Percentiles rank a stretch among this genome's conserved stretches.
Evolutionary conservation across 2,797 vertebrate genomes (phyloP).

Genomic region (Cryptoprocta ferox): DNA sequence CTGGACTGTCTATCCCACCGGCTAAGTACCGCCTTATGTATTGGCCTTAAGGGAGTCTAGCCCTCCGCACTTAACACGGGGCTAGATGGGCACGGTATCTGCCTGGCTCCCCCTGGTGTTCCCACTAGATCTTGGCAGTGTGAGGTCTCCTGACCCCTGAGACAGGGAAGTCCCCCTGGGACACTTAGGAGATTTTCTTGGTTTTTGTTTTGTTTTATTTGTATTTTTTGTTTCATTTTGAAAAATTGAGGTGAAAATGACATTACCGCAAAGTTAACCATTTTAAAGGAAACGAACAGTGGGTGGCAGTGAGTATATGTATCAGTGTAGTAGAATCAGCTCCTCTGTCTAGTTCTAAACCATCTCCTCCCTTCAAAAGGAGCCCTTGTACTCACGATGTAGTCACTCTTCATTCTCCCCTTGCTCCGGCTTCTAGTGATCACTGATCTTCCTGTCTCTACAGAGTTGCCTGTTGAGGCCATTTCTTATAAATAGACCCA

Average conservation of each 20-base stretch:
- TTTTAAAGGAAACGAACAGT: neutral
- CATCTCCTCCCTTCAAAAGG: neutral
- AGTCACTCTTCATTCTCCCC: neutral
- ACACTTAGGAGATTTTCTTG: neutral
- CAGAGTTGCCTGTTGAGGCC: neutral
- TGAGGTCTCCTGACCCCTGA: neutral
- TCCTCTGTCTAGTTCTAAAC: neutral
- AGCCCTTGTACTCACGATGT: neutral
- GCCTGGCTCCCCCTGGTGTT: neutral
- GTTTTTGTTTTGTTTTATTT: neutral
- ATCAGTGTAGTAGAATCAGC: neutral
- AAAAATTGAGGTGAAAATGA: neutral
- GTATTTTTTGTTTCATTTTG: neutral
- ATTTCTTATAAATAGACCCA: neutral
- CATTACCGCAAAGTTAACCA: neutral
- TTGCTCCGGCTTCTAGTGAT: neutral
- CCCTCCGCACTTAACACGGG: fast-evolving
- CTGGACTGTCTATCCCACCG: neutral
- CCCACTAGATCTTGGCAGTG: neutral
- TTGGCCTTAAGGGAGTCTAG: neutral
- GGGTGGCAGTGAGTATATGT: neutral
- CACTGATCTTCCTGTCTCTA: neutral
- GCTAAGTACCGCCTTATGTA: no score
- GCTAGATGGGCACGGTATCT: fast-evolving
- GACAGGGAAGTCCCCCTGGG: neutral